Percentiles rank a stretch among this genome's conserved stretches.
Conservation (phyloP, 2,113 vertebrate genomes). For the Actinemys pallida region DNA sequence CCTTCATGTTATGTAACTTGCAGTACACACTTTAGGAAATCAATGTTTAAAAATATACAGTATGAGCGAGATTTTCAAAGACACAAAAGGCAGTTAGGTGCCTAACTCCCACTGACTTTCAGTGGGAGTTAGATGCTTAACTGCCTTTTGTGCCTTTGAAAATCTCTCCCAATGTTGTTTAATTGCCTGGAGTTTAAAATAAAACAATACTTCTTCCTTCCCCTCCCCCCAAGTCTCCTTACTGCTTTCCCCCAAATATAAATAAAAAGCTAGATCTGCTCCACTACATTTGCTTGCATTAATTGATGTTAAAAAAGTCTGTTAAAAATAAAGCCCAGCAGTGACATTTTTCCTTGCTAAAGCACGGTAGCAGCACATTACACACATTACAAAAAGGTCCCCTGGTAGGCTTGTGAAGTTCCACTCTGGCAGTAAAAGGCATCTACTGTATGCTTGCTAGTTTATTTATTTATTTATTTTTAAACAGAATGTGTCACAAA, state of each 20-base stretch:
- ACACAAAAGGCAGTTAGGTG: neutral
- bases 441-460: slow-evolving; percentile 67
- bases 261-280: slow-evolving; percentile 78
- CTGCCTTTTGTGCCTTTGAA: neutral
- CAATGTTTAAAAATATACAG: neutral
- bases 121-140: neutral
- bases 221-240: neutral
- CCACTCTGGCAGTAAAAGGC: slow-evolving; percentile 78
- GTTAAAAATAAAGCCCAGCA: slow-evolving; percentile 83
- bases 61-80: neutral
- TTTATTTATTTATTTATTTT: slow-evolving; percentile 37
- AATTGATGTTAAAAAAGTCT: slow-evolving; percentile 82
- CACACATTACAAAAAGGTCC: slow-evolving; percentile 81
- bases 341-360: slow-evolving; percentile 84
- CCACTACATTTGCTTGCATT: slow-evolving; percentile 81
- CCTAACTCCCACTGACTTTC: neutral
- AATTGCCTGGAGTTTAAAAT: slow-evolving; percentile 51
- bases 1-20: neutral
- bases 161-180: neutral
- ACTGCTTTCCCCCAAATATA: slow-evolving; percentile 67
- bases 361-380: slow-evolving; percentile 80
- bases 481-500: slow-evolving; percentile 13
- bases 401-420: slow-evolving; percentile 77
- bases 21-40: neutral
- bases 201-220: slow-evolving; percentile 26